These are phyloP conservation scores for Sebastes variabilis DNA, from an alignment of 2,797 vertebrate genomes.

Conservation along the genomic window DNA sequence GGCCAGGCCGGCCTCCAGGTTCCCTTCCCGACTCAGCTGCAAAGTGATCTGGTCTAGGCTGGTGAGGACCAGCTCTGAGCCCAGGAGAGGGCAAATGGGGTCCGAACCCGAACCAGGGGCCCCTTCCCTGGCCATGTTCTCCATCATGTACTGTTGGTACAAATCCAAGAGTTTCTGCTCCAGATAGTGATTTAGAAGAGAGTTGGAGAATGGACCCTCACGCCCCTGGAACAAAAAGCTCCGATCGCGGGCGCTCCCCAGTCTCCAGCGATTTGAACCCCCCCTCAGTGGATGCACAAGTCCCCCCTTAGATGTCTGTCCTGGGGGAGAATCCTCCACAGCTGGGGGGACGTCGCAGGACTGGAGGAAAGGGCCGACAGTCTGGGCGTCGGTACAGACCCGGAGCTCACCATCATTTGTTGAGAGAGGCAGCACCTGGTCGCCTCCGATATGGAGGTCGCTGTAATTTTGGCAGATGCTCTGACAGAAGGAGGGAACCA, in stretches of 20 bases:
- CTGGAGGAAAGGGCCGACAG: slow-evolving; percentile 88
- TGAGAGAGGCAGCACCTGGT: slow-evolving; percentile 91
- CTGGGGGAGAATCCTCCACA: slow-evolving; percentile 81
- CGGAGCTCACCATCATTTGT: slow-evolving; percentile 82
- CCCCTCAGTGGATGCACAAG: slow-evolving; percentile 66
- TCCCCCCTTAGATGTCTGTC: slow-evolving; percentile 46
- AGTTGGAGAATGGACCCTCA: slow-evolving; percentile 92
- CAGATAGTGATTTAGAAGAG: slow-evolving; percentile 91
- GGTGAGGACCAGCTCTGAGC: slow-evolving; percentile 90
- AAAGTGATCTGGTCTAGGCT: slow-evolving; percentile 94
- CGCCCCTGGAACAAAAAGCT: slow-evolving; percentile 87
- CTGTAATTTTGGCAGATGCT: slow-evolving; percentile 97
- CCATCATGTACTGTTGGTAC: slow-evolving; percentile 94
- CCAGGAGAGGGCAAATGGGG: slow-evolving; percentile 86
- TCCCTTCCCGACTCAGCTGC: slow-evolving; percentile 91
- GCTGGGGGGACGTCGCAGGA: slow-evolving; percentile 90
- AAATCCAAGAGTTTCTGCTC: slow-evolving; percentile 94
- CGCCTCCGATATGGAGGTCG: slow-evolving; percentile 93
- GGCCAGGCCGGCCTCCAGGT: slow-evolving; percentile 89
- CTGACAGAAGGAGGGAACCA: slow-evolving; percentile 93
- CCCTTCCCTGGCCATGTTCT: slow-evolving; percentile 81
- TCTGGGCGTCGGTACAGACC: slow-evolving; percentile 72
- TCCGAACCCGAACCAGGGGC: slow-evolving; percentile 34
- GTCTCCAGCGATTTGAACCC: slow-evolving; percentile 86
- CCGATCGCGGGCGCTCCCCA: slow-evolving; percentile 83